Evolutionary conservation across 2,888 invertebrate species (phyloP), one percentile per base, ranked within the genome.

Genomic region (Callyntrura guangdongensis): DNA sequence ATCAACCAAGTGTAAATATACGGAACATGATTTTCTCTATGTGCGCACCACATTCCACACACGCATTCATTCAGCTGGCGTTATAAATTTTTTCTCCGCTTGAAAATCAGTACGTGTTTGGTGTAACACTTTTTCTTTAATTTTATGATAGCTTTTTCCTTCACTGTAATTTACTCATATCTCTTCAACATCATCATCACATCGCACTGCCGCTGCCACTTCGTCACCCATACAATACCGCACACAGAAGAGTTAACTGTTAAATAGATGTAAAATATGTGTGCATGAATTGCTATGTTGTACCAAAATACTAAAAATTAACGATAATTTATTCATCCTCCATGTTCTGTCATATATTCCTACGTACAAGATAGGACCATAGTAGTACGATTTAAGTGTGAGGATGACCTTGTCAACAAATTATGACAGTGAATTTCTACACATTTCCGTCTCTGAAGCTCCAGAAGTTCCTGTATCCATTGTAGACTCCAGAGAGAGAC

Each of bases 381-480:
- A 20, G 22, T n/a, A 1, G 4, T 9, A 47, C 27, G 20, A 49
- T 17, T 49, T 49, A 20, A 74, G 47, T 45, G 47, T 45, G 49
- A 74, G 20, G 45, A 74, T 56, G 86, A 86, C 86, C 86, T 86
- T 86, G 86, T 86, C 86, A 79, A 49, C 25, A 61, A 77, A 77
- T 86, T 79, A 64, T 64, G 64, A 49, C 77, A 77, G 74, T 20
- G 36, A 83, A 6, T 25, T 56, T 82, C 27, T 61, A n/a, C 82
- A 83, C 67, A 22, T 64, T 67, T 83, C 67, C 83, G 67, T 83
- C 81, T 81, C 49, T 64, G 8, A 36, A 36, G 17, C 8, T 69
- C n/a, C 17, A 69, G 11, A 74, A 8, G 49, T 49, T 49, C 20
- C 17, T 69, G 17, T 36, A 6, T 69, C 4, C 11, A 17, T 36